Base-by-base conservation (phyloP, 53 echinoderm and acorn worm genomes). In the Echinarachnius parma region DNA sequence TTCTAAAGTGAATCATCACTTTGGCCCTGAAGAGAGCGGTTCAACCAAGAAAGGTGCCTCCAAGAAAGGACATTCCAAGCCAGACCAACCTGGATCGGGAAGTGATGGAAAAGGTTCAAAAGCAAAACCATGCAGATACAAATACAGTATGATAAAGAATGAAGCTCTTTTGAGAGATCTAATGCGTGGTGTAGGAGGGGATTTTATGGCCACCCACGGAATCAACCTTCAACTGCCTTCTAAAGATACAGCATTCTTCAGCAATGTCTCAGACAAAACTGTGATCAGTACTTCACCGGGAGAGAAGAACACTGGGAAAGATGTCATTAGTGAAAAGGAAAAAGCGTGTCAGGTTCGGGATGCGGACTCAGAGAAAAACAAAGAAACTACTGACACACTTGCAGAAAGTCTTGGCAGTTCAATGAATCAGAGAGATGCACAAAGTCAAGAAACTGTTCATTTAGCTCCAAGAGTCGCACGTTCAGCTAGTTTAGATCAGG, bases 101-200 rank as follows among this genome's bases (percentile, higher is more conserved):
- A 18, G 50, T 2, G 69, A 69, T 21, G 52, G 19, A 31, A 72
- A 55, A 57, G 57, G 56, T 34, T 8, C 74, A 2, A 72, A 72
- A 66, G 46, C 87, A 13, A 92, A 92, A 60, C 77, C 81, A 10
- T 90, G 89, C 54, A 76, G 86, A 59, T 98, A 98, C 67, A 98
- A 98, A 53, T 98, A 98, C 75, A 98, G 98, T 45, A 87, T 98
- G 70, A 77, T 98, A 5, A 85, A 85, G 77, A 98, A 98, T 54
- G 91, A 86, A 49, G 35, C 74, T 18, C 25, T 72, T 16, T 72
- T 72, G 36, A 34, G 46, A 42, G 74, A 72, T 23, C 34, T 72
- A 34, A 21, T 57, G 22, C 58, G 74, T 37, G 42, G 57, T n/a
- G 56, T 27, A 26, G 44, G 74, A n/a, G 58, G 55, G 28, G 70